Conservation (phyloP, 2,797 vertebrate species). For the Notolepis coatsorum region DNA sequence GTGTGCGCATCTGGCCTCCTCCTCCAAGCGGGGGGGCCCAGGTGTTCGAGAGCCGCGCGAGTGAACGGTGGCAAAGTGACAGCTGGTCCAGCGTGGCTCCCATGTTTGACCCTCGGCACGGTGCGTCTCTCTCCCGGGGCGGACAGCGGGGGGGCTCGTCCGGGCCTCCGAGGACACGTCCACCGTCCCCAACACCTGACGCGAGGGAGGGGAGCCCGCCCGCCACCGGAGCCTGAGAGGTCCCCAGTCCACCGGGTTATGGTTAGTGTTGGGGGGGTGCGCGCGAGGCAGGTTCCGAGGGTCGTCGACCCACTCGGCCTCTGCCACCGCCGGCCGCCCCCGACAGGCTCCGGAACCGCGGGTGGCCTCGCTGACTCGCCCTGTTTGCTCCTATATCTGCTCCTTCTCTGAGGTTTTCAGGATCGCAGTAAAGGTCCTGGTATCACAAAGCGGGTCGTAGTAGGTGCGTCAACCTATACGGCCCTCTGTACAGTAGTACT, state of each 20-base stretch:
- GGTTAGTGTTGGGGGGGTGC: constrained; percentile 52
- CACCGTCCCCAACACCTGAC: constrained; percentile 80
- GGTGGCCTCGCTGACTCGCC: constrained; percentile 69
- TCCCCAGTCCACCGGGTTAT: constrained; percentile 68
- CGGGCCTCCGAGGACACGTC: constrained; percentile 76
- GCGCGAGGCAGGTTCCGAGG: constrained; percentile 50
- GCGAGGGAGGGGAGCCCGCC: constrained; percentile 69
- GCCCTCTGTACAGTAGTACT: constrained; percentile 66
- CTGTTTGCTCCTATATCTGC: no score
- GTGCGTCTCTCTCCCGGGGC: constrained; percentile 73
- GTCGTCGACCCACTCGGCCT: constrained; percentile 70
- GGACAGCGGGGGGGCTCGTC: constrained; percentile 69
- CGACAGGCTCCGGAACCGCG: constrained; percentile 74
- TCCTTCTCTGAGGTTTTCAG: constrained; percentile 58
- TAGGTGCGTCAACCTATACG: constrained; percentile 71
- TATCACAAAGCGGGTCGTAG: constrained; percentile 65
- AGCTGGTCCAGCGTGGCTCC: constrained; percentile 85
- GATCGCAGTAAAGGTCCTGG: constrained; percentile 70
- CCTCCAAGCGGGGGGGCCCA: constrained; percentile 65
- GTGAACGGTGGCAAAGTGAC: constrained; percentile 69
- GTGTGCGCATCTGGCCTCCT: constrained; percentile 78
- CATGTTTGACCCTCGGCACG: constrained; percentile 84
- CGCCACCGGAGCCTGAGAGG: constrained; percentile 73
- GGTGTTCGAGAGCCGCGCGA: constrained; percentile 33
- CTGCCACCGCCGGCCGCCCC: constrained; percentile 64